Evolutionary conservation across 2,113 vertebrate species (phyloP), one percentile per base, ranked within the genome.

Genomic region (Myodes glareolus): DNA sequence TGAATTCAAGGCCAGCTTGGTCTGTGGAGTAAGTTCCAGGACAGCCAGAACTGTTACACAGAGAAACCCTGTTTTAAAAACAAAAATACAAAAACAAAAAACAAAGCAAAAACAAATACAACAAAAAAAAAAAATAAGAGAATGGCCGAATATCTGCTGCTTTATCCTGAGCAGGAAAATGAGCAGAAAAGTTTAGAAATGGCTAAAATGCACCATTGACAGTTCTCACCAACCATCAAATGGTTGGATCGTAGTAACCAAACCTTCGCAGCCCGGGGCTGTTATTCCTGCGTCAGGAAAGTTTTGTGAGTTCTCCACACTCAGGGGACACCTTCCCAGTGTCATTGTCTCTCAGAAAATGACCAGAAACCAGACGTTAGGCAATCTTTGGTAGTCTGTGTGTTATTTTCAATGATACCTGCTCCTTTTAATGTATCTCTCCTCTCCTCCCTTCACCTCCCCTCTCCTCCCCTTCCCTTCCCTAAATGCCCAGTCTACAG

Each of bases 111-210:
- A n/a, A n/a, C n/a, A n/a, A n/a, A n/a, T n/a, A n/a, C n/a, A n/a
- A n/a, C n/a, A n/a, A 9, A 12, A 67, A 63, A 10, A 67, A 67
- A 12, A 31, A 33, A 8, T 4, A 21, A 65, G 50, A 17, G 31
- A 14, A 13, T 61, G 47, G 39, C 39, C 19, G 4, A 68, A 21
- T 77, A 63, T 89, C 88, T 89, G 75, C 2, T 9, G 10, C 31
- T 95, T 88, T 68, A 63, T 72, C 42, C 78, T 86, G 94, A 92
- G 4, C 29, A 42, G 39, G n/a, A 92, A 50, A n/a, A 92, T 55
- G 52, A 55, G 52, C 14, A 55, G n/a, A n/a, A n/a, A 55, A 55
- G 52, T 91, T 88, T 75, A 92, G 47, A 89, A 92, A 93, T 77
- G 39, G 25, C 39, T 92, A 77, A 97, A 94, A 80, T 67, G 5